Evolutionary conservation across 53 echinoderm and acorn worm species (phyloP).

Genomic region (Patiria pectinifera): DNA sequence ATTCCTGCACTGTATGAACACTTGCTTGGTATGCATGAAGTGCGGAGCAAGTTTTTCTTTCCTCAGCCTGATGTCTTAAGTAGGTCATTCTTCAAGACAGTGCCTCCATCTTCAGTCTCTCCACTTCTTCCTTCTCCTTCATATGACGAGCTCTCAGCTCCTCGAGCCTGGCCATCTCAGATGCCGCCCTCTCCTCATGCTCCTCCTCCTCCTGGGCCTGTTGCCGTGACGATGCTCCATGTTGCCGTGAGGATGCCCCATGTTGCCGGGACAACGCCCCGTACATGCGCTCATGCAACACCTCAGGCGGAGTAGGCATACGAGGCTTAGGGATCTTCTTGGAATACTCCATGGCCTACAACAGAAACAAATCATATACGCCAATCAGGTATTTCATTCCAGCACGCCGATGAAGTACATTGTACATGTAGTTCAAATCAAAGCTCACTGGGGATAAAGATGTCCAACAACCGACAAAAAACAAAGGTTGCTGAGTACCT

Average conservation of each 20-base stretch:
- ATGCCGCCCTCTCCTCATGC: conserved; percentile 59
- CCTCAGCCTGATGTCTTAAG: background rate
- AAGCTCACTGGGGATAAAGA: too few relatives aligned
- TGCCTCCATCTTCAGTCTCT: conserved; percentile 65
- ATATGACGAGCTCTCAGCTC: conserved; percentile 81
- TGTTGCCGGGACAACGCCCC: conserved; percentile 61
- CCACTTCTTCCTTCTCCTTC: conserved; percentile 83
- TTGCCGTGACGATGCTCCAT: background rate
- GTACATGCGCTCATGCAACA: conserved; percentile 79
- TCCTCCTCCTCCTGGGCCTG: conserved; percentile 29
- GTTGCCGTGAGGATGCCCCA: background rate
- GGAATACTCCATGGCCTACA: conserved; percentile 86
- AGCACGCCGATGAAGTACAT: too few relatives aligned
- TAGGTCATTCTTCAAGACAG: background rate
- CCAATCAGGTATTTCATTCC: background rate
- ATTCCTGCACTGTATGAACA: too few relatives aligned
- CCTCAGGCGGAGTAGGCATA: conserved; percentile 81
- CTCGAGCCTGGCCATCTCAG: conserved; percentile 82
- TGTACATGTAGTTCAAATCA: too few relatives aligned
- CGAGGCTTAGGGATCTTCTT: conserved; percentile 83
- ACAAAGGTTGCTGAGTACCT: too few relatives aligned
- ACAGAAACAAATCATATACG: background rate
- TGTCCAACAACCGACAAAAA: too few relatives aligned
- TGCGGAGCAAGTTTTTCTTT: background rate
- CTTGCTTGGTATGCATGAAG: background rate